Evolutionary conservation across 2,888 invertebrate species (phyloP), one percentile per base, ranked within the genome.

Genomic region (Phyllotreta striolata): DNA sequence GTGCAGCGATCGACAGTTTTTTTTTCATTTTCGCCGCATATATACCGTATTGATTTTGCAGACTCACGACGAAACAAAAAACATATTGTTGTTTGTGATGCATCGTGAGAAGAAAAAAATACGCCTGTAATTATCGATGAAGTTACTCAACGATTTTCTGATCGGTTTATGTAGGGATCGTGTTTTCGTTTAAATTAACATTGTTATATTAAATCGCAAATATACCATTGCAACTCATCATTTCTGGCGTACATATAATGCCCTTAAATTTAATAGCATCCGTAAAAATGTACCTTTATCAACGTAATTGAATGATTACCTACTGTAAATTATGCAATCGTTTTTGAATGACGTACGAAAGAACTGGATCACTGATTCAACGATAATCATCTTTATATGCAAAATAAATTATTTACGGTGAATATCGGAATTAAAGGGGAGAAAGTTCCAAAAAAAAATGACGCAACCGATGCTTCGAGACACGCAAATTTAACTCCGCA

Each of bases 371-470:
- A 59, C 41, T 51, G 59, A 51, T 59, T 59, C 51, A 59, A 41
- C 43, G 59, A 51, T 59, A 59, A 51, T 51, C 41, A 59, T 59
- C 59, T 24, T 24, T 43, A 59, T 59, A 51, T 59, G 59, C 59
- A 59, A 51, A 59, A 51, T 59, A 59, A 51, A 51, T 59, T 59
- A 24, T 24, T 24, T 24, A 43, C 37, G 43, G 49, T 43, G 52
- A 59, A 52, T 43, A 51, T 62, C 41, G 13, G 38, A 55, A 55
- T 43, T 56, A 35, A 55, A 55, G 62, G 24, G 56, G 62, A 62
- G 62, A 62, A 62, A 62, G 62, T 62, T 56, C 41, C 49, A 43
- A 62, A 62, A 62, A 55, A 62, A 62, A 37, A 43, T 59, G 41
- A 59, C 43, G 51, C 39, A 59, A 59, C 14, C 24, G 59, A 58